Percentiles rank a stretch among this genome's conserved stretches.
phyloP scores from a whole-genome alignment of 2,113 vertebrate genomes.

The Variabilichromis moorii region DNA sequence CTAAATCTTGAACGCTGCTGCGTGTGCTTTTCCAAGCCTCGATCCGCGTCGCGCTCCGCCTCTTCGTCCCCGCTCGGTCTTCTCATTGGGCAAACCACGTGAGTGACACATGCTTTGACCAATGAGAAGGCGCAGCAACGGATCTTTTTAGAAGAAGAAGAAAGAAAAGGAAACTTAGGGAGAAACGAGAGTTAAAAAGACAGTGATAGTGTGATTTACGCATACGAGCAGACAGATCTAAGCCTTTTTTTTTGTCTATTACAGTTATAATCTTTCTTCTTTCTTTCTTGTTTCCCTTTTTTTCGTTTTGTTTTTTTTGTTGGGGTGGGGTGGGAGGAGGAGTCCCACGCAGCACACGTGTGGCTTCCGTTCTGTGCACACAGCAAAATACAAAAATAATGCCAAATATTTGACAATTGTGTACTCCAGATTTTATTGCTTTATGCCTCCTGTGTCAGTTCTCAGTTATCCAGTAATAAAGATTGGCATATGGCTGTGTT shows the following conservation, averaged over 20 bases:
- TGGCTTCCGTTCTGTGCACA: neutral
- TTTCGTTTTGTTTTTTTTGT: neutral
- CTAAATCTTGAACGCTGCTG: neutral
- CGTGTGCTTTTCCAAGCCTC: fast-evolving
- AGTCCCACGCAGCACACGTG: neutral
- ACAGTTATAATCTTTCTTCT: neutral
- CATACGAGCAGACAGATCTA: neutral
- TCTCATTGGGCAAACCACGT: neutral
- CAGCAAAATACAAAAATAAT: neutral
- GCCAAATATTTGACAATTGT: neutral
- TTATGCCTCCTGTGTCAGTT: neutral
- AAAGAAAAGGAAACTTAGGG: neutral
- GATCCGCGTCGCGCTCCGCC: neutral
- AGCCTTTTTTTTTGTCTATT: neutral
- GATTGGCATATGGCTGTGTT: neutral
- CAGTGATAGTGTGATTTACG: neutral
- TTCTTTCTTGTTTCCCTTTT: neutral
- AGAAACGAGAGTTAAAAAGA: neutral
- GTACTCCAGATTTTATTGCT: neutral
- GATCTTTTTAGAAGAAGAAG: neutral
- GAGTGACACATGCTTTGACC: neutral
- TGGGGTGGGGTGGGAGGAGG: neutral
- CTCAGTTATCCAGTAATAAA: neutral
- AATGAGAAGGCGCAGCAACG: neutral
- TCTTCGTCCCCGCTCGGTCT: fast-evolving